phyloP scores from a whole-genome alignment of 2,888 invertebrate genomes.

The Archips xylosteana region DNA sequence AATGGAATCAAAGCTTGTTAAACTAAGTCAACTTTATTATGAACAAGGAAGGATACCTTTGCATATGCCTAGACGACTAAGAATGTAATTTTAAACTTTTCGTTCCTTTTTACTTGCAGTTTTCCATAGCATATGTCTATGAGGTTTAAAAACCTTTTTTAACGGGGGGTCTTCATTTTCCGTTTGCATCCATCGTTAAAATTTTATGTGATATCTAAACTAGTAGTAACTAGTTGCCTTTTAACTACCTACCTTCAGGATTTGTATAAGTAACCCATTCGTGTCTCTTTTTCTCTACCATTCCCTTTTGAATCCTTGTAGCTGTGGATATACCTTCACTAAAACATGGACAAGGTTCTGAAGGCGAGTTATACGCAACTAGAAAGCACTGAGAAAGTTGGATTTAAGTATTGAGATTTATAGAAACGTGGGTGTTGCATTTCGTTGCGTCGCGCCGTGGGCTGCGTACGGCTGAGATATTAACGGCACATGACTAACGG shows the following conservation, averaged over 20 bases:
- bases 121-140: not conserved
- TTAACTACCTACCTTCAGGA: no score
- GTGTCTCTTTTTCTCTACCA: no score
- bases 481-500: slow-evolving; percentile 65
- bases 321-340: not conserved
- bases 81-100: no score
- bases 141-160: not conserved
- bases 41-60: no score
- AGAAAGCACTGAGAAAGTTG: slow-evolving; percentile 57
- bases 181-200: not conserved
- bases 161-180: not conserved
- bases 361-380: slow-evolving; percentile 42
- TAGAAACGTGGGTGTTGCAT: slow-evolving; percentile 56
- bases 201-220: not conserved
- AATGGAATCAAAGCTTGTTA: no score
- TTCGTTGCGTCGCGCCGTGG: slow-evolving; percentile 51
- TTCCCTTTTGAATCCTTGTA: no score
- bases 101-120: no score
- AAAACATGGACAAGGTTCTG: not conserved
- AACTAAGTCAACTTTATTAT: no score
- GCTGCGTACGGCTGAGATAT: slow-evolving; percentile 41
- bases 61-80: no score
- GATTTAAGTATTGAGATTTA: slow-evolving; percentile 49
- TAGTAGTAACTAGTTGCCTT: not conserved
- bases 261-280: no score